Conservation (phyloP, 2,888 invertebrate species). For the Lepidocyrtinus sp. region DNA sequence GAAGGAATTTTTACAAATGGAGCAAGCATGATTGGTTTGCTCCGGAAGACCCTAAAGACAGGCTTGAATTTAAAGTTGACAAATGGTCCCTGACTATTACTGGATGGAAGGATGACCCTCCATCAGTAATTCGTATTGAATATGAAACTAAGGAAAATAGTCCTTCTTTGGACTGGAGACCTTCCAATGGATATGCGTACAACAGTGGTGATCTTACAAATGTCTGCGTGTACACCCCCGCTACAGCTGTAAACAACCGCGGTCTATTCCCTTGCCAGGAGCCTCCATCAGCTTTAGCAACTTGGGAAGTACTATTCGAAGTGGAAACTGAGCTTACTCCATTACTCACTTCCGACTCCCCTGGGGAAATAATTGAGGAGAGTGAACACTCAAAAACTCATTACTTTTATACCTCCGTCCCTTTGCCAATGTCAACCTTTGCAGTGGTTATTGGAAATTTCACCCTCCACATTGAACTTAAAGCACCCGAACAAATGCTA, state of each 20-base stretch:
- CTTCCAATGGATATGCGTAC: slow-evolving; percentile 31
- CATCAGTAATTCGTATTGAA: slow-evolving; percentile 66
- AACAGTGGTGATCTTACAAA: slow-evolving; percentile 22
- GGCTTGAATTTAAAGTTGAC: slow-evolving; percentile 60
- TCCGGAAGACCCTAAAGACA: neutral
- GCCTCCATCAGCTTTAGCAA: slow-evolving; percentile 73
- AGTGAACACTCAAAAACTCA: slow-evolving; percentile 39
- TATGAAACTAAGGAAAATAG: slow-evolving; percentile 66
- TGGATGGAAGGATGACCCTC: slow-evolving; percentile 55
- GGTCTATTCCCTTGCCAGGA: slow-evolving; percentile 74
- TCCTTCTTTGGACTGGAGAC: slow-evolving; percentile 68
- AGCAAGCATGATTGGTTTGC: slow-evolving; percentile 23
- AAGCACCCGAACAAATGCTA: neutral
- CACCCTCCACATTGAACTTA: slow-evolving; percentile 45
- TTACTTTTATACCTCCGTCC: slow-evolving; percentile 71
- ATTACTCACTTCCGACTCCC: slow-evolving; percentile 51
- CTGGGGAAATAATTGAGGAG: slow-evolving; percentile 24
- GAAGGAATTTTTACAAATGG: slow-evolving; percentile 39
- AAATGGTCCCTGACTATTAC: slow-evolving; percentile 69
- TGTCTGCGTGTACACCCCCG: slow-evolving; percentile 73
- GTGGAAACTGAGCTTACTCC: slow-evolving; percentile 34
- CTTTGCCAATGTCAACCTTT: slow-evolving; percentile 72
- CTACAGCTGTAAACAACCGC: slow-evolving; percentile 73
- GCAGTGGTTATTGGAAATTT: slow-evolving; percentile 72
- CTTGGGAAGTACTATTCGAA: slow-evolving; percentile 72